A percentile compares a stretch with the other conserved stretches of the same genome.
These are phyloP conservation scores for Phalacrocorax aristotelis DNA, from an alignment of 2,113 vertebrate genomes.

Conservation along the genomic window DNA sequence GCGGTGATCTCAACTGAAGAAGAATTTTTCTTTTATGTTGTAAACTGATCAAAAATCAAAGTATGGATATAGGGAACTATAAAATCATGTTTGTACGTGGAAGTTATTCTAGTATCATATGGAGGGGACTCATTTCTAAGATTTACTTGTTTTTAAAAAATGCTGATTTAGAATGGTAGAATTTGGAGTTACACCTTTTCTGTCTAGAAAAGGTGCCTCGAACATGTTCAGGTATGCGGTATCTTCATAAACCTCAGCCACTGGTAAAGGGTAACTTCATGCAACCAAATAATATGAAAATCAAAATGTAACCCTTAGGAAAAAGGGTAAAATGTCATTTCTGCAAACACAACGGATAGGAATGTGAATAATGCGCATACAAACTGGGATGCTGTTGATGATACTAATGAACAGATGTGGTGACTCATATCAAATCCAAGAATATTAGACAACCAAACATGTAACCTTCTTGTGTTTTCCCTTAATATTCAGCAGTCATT, in stretches of 20 bases:
- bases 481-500: slow-evolving; percentile 75
- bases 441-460: slow-evolving; percentile 80
- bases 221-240: slow-evolving; percentile 51
- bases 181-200: slow-evolving; percentile 64
- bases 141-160: slow-evolving; percentile 50
- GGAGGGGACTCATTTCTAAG: slow-evolving; percentile 49
- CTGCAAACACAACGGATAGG: slow-evolving; percentile 78
- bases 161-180: slow-evolving; percentile 30
- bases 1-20: slow-evolving; percentile 67
- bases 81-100: slow-evolving; percentile 16
- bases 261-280: slow-evolving; percentile 77
- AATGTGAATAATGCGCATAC: slow-evolving; percentile 79
- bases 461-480: slow-evolving; percentile 76
- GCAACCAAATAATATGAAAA: slow-evolving; percentile 77
- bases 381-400: slow-evolving; percentile 77
- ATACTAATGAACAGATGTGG: slow-evolving; percentile 75
- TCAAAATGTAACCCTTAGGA: slow-evolving; percentile 72
- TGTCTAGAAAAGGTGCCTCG: slow-evolving; percentile 60
- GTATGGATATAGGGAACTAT: slow-evolving; percentile 29
- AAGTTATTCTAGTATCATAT: slow-evolving; percentile 44
- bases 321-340: slow-evolving; percentile 73
- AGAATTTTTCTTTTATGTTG: slow-evolving; percentile 54
- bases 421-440: slow-evolving; percentile 81
- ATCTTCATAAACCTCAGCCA: slow-evolving; percentile 64
- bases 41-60: slow-evolving; percentile 54